Percentiles rank a stretch among this genome's conserved stretches.
phyloP scores from a whole-genome alignment of 2,113 vertebrate species.

The Sinocyclocheilus grahami region DNA sequence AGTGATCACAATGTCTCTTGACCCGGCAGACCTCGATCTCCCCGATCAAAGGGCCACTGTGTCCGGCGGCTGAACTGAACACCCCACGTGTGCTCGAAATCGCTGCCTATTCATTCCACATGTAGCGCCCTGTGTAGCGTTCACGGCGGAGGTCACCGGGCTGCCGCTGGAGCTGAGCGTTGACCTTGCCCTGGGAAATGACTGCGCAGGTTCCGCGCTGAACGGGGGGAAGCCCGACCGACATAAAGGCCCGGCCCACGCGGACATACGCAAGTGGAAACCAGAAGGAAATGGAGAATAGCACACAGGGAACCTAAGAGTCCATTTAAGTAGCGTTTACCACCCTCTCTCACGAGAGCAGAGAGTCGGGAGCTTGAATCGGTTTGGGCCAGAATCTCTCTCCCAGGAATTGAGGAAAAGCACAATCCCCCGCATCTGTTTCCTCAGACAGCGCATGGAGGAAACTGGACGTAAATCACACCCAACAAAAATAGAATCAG shows the following conservation, averaged over 20 bases:
- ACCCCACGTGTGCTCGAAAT: too few relatives aligned
- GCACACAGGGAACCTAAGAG: conserved; percentile 84
- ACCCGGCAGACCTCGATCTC: conserved; percentile 10
- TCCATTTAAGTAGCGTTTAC: conserved; percentile 80
- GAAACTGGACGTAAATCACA: conserved; percentile 90
- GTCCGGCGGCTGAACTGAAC: background rate
- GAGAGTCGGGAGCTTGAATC: conserved; percentile 65
- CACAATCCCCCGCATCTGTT: conserved; percentile 97
- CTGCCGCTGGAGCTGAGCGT: conserved; percentile 52
- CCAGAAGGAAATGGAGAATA: conserved; percentile 81
- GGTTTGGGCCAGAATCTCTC: conserved; percentile 82
- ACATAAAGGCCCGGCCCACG: conserved; percentile 72
- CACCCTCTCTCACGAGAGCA: conserved; percentile 82
- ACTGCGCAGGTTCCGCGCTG: conserved; percentile 75
- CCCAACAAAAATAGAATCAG: conserved; percentile 88
- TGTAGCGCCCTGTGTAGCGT: too few relatives aligned
- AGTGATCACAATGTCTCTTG: conserved; percentile 30
- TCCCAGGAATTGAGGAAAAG: conserved; percentile 86
- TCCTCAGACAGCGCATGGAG: conserved; percentile 91
- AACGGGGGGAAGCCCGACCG: conserved; percentile 69
- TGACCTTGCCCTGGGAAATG: conserved; percentile 85
- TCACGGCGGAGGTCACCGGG: too few relatives aligned
- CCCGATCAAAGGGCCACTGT: conserved; percentile 32
- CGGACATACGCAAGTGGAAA: conserved; percentile 95
- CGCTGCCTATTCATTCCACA: too few relatives aligned